These are phyloP conservation scores for Mixornis gularis DNA, from an alignment of 2,113 vertebrate genomes.

Conservation along the genomic window DNA sequence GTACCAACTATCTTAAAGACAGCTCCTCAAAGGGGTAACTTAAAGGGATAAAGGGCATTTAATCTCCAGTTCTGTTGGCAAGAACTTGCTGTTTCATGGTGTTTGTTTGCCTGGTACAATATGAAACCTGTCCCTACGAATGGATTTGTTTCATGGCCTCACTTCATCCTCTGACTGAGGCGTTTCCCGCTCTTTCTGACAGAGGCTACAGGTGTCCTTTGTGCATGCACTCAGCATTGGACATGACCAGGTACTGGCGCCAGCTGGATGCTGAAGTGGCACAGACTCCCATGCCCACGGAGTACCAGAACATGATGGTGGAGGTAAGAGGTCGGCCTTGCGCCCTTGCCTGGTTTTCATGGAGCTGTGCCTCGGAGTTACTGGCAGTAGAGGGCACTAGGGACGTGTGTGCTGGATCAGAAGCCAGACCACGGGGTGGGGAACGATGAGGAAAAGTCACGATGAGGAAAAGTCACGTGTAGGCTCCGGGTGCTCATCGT, in stretches of 20 bases:
- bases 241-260: conserved; percentile 86
- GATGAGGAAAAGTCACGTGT: not conserved
- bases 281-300: conserved; percentile 87
- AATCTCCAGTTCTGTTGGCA: not conserved
- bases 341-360: fast-evolving
- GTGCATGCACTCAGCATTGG: conserved; percentile 87
- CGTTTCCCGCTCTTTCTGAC: not conserved
- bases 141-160: not conserved
- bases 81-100: fast-evolving
- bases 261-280: conserved; percentile 85
- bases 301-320: conserved; percentile 86
- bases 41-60: not conserved
- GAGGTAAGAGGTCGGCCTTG: conserved; percentile 68
- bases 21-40: not conserved
- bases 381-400: not conserved
- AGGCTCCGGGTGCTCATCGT: not conserved
- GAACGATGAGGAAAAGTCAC: not conserved
- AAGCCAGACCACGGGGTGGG: not conserved
- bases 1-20: not conserved
- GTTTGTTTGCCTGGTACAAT: not conserved
- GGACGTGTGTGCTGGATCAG: not conserved
- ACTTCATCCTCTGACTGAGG: not conserved
- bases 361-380: not conserved
- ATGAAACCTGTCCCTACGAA: not conserved
- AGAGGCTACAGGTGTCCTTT: conserved; percentile 91